phyloP scores from a whole-genome alignment of 1,140 invertebrate species.

The Drosophila ercepeae region DNA sequence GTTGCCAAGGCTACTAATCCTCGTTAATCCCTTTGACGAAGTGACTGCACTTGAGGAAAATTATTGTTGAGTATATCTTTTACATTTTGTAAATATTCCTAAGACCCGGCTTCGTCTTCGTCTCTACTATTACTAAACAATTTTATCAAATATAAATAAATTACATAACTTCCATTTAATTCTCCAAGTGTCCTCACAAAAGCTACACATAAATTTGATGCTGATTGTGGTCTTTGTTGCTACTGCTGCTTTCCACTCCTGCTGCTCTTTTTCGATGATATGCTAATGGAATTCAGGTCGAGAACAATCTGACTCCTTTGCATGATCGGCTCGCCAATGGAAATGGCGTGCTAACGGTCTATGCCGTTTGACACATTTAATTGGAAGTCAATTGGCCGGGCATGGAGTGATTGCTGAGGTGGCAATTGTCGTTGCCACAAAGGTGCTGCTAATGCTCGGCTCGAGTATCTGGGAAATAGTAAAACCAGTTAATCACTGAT shows the following conservation, averaged over 20 bases:
- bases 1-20: constrained; percentile 64
- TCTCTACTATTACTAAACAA: no score
- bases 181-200: background rate
- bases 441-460: constrained; percentile 21
- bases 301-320: constrained; percentile 11
- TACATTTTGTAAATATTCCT: background rate
- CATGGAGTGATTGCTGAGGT: constrained; percentile 41
- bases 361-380: constrained; percentile 68
- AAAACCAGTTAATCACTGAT: constrained; percentile 43
- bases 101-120: no score
- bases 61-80: background rate
- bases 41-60: constrained; percentile 5
- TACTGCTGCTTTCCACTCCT: constrained; percentile 14
- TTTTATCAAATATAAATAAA: no score
- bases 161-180: no score
- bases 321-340: background rate
- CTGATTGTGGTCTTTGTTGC: constrained; percentile 35
- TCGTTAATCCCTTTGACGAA: constrained; percentile 68
- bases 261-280: constrained; percentile 43
- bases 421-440: constrained; percentile 48
- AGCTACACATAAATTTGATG: constrained; percentile 64
- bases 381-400: constrained; percentile 72
- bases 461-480: constrained; percentile 16
- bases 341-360: constrained; percentile 28
- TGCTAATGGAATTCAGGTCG: constrained; percentile 73